Evolutionary conservation across 2,888 invertebrate genomes (phyloP).

Genomic region (Alcis repandata): DNA sequence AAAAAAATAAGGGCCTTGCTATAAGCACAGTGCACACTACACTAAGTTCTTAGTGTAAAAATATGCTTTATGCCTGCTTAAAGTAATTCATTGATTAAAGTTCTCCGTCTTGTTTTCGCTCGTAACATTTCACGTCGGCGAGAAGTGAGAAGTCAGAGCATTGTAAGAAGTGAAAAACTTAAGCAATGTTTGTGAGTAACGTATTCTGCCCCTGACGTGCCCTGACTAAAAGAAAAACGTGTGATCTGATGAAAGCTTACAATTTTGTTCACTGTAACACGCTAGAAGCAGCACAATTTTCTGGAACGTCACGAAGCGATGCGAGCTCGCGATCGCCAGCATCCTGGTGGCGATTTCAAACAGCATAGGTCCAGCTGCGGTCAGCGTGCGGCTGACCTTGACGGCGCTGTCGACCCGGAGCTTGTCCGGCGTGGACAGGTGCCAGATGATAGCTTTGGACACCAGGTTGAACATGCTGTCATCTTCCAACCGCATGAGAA

Average conservation of each 20-base stretch:
- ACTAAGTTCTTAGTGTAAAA: too few species aligned
- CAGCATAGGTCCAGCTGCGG: slow-evolving; percentile 60
- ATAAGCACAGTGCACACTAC: too few species aligned
- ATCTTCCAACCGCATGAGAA: slow-evolving; percentile 66
- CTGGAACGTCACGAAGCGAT: slow-evolving; percentile 65
- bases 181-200: too few species aligned
- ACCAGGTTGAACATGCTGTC: slow-evolving; percentile 65
- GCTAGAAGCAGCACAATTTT: slow-evolving; percentile 67
- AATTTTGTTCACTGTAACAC: slow-evolving; percentile 51
- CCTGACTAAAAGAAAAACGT: too few species aligned
- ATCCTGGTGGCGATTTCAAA: slow-evolving; percentile 62
- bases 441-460: slow-evolving; percentile 65
- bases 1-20: too few species aligned
- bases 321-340: slow-evolving; percentile 61
- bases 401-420: slow-evolving; percentile 50
- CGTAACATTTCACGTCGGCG: too few species aligned
- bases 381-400: slow-evolving; percentile 50
- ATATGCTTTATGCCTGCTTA: too few species aligned
- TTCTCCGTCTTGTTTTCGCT: too few species aligned
- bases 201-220: too few species aligned
- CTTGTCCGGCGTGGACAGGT: slow-evolving; percentile 62
- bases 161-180: too few species aligned
- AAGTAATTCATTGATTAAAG: too few species aligned
- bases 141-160: too few species aligned
- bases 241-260: slow-evolving; percentile 8